Conservation (phyloP, 2,113 vertebrate species). For the Chascanopsetta lugubris region DNA sequence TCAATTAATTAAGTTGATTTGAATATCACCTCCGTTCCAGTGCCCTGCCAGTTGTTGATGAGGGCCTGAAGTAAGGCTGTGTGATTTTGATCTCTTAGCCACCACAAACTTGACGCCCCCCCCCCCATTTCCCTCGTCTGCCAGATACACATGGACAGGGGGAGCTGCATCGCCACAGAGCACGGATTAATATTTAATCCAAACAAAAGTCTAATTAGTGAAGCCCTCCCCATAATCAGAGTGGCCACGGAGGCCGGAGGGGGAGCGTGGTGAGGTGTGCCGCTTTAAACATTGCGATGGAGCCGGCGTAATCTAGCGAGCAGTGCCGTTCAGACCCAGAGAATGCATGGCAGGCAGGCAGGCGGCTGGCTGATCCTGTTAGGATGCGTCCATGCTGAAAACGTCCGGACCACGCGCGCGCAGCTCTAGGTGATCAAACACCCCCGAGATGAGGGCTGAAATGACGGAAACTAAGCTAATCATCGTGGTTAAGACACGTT, state of each 20-base stretch:
- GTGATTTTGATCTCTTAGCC: constrained; percentile 39
- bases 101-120: background rate
- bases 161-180: constrained; percentile 35
- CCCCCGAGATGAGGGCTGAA: constrained; percentile 63
- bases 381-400: constrained; percentile 66
- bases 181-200: constrained; percentile 71
- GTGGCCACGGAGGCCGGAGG: background rate
- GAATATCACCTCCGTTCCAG: constrained; percentile 29
- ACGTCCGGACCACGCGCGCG: constrained; percentile 37
- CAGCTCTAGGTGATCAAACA: constrained; percentile 70
- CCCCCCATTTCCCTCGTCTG: constrained; percentile 11
- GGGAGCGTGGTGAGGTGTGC: constrained; percentile 5
- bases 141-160: constrained; percentile 43
- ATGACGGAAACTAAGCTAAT: constrained; percentile 68
- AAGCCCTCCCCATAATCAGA: constrained; percentile 26
- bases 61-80: constrained; percentile 12
- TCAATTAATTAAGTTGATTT: constrained; percentile 48
- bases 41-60: constrained; percentile 19
- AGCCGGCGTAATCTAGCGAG: constrained; percentile 26
- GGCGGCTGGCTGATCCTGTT: constrained; percentile 64
- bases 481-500: constrained; percentile 61
- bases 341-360: constrained; percentile 17
- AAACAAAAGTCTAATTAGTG: constrained; percentile 72
- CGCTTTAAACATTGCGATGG: constrained; percentile 24
- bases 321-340: constrained; percentile 30